Evolutionary conservation across 2,888 invertebrate species (phyloP).

Genomic region (Ennomos fuscantarius): DNA sequence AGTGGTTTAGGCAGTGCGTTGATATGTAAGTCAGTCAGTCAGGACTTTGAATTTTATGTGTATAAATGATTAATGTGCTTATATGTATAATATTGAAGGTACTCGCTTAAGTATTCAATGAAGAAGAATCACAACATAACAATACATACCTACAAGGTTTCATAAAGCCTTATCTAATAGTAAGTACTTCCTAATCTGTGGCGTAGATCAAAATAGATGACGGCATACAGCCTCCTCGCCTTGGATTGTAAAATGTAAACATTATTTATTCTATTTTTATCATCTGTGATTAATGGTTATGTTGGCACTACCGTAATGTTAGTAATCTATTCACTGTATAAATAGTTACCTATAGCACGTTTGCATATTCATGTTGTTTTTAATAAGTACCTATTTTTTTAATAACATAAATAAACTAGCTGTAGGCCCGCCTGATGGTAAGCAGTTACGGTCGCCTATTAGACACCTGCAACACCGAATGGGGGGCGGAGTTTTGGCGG

Average conservation of each 20-base stretch:
- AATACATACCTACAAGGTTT: conserved; percentile 1
- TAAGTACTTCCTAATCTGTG: conserved; percentile 21
- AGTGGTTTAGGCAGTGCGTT: too few species aligned
- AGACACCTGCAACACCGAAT: too few species aligned
- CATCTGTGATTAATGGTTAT: conserved; percentile 55
- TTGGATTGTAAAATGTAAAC: conserved; percentile 55
- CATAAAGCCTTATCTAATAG: conserved; percentile 8
- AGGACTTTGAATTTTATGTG: too few species aligned
- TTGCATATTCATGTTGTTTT: conserved; percentile 18
- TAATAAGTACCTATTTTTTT: conserved; percentile 31
- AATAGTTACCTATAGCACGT: conserved; percentile 24
- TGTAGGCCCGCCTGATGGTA: too few species aligned
- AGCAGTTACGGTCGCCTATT: too few species aligned
- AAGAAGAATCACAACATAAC: background rate
- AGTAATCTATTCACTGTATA: conserved; percentile 18
- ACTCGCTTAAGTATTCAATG: background rate
- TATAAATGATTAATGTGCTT: too few species aligned
- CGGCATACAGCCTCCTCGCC: conserved; percentile 50
- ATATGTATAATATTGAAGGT: too few species aligned
- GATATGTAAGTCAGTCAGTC: too few species aligned
- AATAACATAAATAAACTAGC: too few species aligned
- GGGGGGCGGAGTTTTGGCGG: too few species aligned
- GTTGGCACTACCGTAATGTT: conserved; percentile 23
- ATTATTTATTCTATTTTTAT: conserved; percentile 56
- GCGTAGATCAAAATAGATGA: conserved; percentile 39